These are phyloP conservation scores for Cliona cf. orientalis DNA, from an alignment of 37 sponge, comb jelly and placozoan genomes.

Conservation along the genomic window DNA sequence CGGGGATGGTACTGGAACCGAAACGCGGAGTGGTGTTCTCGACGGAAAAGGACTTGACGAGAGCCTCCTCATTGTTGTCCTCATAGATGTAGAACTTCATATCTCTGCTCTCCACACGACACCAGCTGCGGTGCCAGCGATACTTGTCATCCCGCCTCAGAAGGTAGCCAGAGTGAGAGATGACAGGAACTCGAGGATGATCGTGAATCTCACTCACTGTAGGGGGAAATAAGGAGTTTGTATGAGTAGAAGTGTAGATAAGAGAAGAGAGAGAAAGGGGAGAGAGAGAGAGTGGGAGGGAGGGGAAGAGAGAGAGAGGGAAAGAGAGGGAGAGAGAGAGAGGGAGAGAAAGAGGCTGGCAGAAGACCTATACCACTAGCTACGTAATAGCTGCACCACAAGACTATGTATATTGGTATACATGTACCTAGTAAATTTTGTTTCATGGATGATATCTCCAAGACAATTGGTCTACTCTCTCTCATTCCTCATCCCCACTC, in stretches of 20 bases:
- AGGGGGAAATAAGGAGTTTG: neutral
- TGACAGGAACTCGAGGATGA: neutral
- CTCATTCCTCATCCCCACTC: no score
- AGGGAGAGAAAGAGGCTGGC: no score
- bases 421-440: no score
- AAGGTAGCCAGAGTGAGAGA: slow-evolving; percentile 45
- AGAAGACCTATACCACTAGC: no score
- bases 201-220: neutral
- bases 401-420: no score
- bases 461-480: no score
- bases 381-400: no score
- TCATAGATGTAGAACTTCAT: slow-evolving; percentile 36
- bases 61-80: slow-evolving; percentile 25
- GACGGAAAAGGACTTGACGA: slow-evolving; percentile 16
- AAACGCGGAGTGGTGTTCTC: slow-evolving; percentile 19
- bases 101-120: slow-evolving; percentile 15
- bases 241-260: neutral
- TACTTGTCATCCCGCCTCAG: slow-evolving; percentile 48
- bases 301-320: no score
- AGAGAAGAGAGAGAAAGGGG: neutral
- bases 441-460: no score
- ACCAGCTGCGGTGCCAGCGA: slow-evolving; percentile 68
- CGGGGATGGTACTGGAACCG: neutral
- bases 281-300: no score
- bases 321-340: no score